A percentile compares a stretch with the other conserved stretches of the same genome.
These are phyloP conservation scores for Gobio gobio DNA, from an alignment of 2,113 vertebrate genomes.

Conservation along the genomic window DNA sequence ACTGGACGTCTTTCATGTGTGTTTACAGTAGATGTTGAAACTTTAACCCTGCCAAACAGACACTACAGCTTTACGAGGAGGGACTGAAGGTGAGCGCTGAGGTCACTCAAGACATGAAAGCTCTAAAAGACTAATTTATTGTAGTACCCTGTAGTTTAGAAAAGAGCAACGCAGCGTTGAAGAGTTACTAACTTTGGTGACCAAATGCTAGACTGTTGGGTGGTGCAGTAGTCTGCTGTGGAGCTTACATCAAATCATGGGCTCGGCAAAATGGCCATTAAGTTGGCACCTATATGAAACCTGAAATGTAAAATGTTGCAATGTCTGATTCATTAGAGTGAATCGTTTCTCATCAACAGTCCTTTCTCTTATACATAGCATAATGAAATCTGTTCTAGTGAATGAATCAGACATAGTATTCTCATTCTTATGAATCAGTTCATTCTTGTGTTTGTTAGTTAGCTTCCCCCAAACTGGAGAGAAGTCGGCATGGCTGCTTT, in stretches of 20 bases:
- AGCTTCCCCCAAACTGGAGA: too few relatives aligned
- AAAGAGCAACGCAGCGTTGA: not conserved
- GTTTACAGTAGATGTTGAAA: conserved; percentile 35
- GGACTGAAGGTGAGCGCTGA: conserved; percentile 38
- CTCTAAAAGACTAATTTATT: conserved; percentile 54
- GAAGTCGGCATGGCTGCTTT: too few relatives aligned
- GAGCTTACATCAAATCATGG: not conserved
- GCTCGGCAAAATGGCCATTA: not conserved
- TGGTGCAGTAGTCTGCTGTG: not conserved
- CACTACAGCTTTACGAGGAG: conserved; percentile 6
- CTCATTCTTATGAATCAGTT: too few relatives aligned
- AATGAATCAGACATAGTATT: too few relatives aligned
- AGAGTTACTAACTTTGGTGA: not conserved
- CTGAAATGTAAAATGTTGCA: not conserved
- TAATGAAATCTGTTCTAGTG: not conserved
- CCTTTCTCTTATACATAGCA: not conserved
- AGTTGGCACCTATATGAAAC: not conserved
- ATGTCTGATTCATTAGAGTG: not conserved
- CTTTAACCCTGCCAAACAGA: conserved; percentile 21
- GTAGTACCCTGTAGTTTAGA: not conserved
- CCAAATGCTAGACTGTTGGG: not conserved
- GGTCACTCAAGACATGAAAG: conserved; percentile 53
- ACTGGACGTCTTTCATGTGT: conserved; percentile 36
- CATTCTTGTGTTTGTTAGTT: too few relatives aligned
- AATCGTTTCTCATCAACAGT: not conserved